These are phyloP conservation scores for Noctua fimbriata DNA, from an alignment of 2,888 invertebrate genomes.

Conservation along the genomic window DNA sequence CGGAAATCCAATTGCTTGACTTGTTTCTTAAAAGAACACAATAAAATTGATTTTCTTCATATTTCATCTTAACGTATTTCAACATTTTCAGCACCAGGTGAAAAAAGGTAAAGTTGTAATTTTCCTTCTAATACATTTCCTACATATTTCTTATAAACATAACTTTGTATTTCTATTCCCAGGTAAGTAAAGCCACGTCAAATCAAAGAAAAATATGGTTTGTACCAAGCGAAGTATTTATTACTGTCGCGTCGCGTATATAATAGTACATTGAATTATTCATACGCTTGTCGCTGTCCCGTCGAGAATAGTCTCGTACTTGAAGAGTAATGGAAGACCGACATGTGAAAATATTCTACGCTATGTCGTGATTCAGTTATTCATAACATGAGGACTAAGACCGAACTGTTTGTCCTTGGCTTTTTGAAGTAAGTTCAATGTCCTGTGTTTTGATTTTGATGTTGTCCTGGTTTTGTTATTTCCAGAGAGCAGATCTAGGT, in stretches of 20 bases:
- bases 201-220: slow-evolving; percentile 54
- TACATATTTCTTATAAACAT: not conserved
- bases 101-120: not conserved
- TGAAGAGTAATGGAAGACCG: slow-evolving; percentile 53
- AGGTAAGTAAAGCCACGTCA: slow-evolving; percentile 29
- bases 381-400: slow-evolving; percentile 15
- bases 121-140: too few species aligned
- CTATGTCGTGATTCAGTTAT: slow-evolving; percentile 42
- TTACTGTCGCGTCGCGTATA: slow-evolving; percentile 67
- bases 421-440: slow-evolving; percentile 23
- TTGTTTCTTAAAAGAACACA: not conserved
- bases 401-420: slow-evolving; percentile 24
- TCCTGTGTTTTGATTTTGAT: not conserved
- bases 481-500: not conserved
- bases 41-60: not conserved
- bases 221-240: slow-evolving; percentile 63
- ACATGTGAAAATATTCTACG: slow-evolving; percentile 42
- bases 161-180: slow-evolving; percentile 5
- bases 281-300: slow-evolving; percentile 60
- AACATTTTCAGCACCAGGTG: not conserved
- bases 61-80: not conserved
- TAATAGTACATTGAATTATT: slow-evolving; percentile 74
- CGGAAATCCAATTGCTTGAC: not conserved
- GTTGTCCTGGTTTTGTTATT: too few species aligned
- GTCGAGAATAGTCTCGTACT: slow-evolving; percentile 48